A percentile compares a stretch with the other conserved stretches of the same genome.
Evolutionary conservation across 1,140 invertebrate species (phyloP).

Genomic region (Phenacoccus solenopsis): DNA sequence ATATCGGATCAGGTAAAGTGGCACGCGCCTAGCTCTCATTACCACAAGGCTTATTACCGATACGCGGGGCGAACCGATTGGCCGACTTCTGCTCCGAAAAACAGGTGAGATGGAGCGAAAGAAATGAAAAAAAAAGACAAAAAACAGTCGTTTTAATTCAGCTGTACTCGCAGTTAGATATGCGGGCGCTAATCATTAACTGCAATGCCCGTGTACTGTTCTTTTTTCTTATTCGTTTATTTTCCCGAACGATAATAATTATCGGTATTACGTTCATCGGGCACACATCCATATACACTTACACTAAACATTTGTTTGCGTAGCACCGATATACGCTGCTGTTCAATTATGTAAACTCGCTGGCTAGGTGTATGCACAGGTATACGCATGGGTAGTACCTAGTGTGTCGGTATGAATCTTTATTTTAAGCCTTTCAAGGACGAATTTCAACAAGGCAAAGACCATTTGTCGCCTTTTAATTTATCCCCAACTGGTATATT

Average conservation of each 20-base stretch:
- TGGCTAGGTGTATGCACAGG: too few species aligned
- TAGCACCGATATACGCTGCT: too few species aligned
- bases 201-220: slow-evolving; percentile 1
- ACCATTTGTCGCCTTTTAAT: too few species aligned
- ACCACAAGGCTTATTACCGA: background rate
- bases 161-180: slow-evolving; percentile 1
- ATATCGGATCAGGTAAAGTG: background rate
- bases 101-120: background rate
- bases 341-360: too few species aligned
- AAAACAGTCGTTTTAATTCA: background rate
- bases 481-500: too few species aligned
- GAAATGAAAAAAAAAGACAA: slow-evolving; percentile 1
- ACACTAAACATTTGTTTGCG: too few species aligned
- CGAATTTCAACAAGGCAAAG: too few species aligned
- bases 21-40: background rate
- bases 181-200: slow-evolving; percentile 1
- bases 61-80: background rate
- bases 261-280: background rate
- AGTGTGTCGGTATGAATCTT: too few species aligned
- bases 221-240: background rate
- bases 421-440: too few species aligned
- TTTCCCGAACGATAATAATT: background rate
- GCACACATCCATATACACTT: too few species aligned
- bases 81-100: background rate
- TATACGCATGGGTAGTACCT: too few species aligned